These are phyloP conservation scores for Gymnothorax javanicus DNA, from an alignment of 2,797 vertebrate genomes.

Conservation along the genomic window DNA sequence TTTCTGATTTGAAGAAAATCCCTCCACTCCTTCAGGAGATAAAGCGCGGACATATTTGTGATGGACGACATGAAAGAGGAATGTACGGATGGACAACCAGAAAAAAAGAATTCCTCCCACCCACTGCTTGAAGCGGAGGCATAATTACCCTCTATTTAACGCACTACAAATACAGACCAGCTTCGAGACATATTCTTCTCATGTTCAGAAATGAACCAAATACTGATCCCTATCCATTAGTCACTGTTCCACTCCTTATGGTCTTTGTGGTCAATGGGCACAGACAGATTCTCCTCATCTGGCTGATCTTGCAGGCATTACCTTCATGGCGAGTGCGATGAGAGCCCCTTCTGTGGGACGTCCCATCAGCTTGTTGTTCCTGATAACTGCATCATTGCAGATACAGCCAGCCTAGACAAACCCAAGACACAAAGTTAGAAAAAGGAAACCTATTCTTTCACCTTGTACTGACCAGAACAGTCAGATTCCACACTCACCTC, in stretches of 20 bases:
- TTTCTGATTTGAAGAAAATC: too few species aligned
- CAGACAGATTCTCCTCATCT: neutral
- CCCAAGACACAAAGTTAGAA: constrained; percentile 3
- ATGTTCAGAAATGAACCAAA: too few species aligned
- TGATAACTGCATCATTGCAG: constrained; percentile 93
- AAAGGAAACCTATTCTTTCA: neutral
- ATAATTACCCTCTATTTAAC: neutral
- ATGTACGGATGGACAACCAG: too few species aligned
- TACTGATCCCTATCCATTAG: too few species aligned
- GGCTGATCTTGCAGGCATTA: constrained; percentile 47
- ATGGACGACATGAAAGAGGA: too few species aligned
- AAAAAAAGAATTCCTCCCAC: too few species aligned
- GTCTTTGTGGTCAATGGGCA: neutral
- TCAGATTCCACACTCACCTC: constrained; percentile 77
- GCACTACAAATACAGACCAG: neutral
- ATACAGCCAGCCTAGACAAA: constrained; percentile 82
- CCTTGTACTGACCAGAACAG: constrained; percentile 10
- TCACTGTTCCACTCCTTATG: neutral
- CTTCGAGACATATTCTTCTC: neutral
- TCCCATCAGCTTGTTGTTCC: constrained; percentile 87
- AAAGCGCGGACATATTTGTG: too few species aligned
- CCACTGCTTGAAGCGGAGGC: too few species aligned
- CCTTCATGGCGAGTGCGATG: constrained; percentile 79
- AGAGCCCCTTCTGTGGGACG: constrained; percentile 91
- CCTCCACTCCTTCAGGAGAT: too few species aligned